Evolutionary conservation across 2,888 invertebrate genomes (phyloP), one percentile per base, ranked within the genome.

Genomic region (Andrena hattorfiana): DNA sequence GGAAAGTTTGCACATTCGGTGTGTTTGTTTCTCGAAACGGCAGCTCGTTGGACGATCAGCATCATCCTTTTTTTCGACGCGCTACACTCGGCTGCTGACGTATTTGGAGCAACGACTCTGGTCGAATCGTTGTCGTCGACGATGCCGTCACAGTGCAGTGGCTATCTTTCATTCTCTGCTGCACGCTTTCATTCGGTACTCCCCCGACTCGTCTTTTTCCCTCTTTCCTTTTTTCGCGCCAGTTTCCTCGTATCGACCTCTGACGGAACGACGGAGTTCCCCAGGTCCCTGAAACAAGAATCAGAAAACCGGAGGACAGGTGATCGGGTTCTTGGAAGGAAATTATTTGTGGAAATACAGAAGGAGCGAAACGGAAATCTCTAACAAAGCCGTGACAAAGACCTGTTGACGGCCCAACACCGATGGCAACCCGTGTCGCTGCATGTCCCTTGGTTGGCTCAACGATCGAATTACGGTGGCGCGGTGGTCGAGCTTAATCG

Each of bases 41-140:
- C 2, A 42, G 35, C 20, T 23, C 16, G 20, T 67, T 60, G 49
- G 62, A 59, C 62, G n/a, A 67, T 68, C 35, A 49, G 66, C 60
- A 28, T 75, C 68, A 8, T 66, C 13, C n/a, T 71, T 73, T 81
- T 77, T 82, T 81, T 59, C 54, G 69, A 0, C 2, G 32, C 71
- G 4, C 48, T 76, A 60, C 68, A 49, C 26, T 70, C 62, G 62
- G 70, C 76, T 63, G 70, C 62, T 76, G 89, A 85, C 89, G 72
- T 87, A 89, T 90, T 86, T 89, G 84, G 90, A 90, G 81, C 90
- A 90, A 81, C 81, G 79, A 68, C 80, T 81, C 75, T 2, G 84
- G 70, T 87, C 72, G 81, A 83, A 83, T 66, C 32, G 54, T 32
- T 7, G 30, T 68, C 54, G 72, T 35, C 72, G 13, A 72, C 62